Percentiles rank a stretch among this genome's conserved stretches.
phyloP scores from a whole-genome alignment of 2,113 vertebrate genomes.

The Electrona antarctica region DNA sequence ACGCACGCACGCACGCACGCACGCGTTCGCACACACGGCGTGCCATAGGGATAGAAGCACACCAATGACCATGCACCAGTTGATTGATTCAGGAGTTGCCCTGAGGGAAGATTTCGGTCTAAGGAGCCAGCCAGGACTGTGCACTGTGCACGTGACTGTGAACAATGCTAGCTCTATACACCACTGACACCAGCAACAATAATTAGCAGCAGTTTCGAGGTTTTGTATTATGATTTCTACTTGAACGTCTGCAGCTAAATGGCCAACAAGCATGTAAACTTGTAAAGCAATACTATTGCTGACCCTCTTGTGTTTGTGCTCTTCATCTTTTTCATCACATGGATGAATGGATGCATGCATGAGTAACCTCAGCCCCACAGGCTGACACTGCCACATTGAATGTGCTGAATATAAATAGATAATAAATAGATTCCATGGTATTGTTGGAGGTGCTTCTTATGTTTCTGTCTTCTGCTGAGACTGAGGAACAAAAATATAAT shows the following conservation, averaged over 20 bases:
- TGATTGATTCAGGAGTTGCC: conserved; percentile 47
- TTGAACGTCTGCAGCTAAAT: conserved; percentile 16
- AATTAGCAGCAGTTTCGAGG: conserved; percentile 34
- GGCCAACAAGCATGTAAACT: conserved; percentile 29
- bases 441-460: too few relatives aligned
- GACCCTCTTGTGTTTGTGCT: not conserved
- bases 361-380: not conserved
- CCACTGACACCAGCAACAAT: conserved; percentile 21
- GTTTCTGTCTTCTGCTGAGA: too few relatives aligned
- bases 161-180: conserved; percentile 1
- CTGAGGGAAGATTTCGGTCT: conserved; percentile 37
- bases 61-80: conserved; percentile 64
- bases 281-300: not conserved
- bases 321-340: not conserved
- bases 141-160: not conserved
- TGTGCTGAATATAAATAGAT: conserved; percentile 28
- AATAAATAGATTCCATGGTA: too few relatives aligned
- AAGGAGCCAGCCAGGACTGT: conserved; percentile 4
- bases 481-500: too few relatives aligned
- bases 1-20: not conserved
- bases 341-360: not conserved
- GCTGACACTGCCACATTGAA: not conserved
- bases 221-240: conserved; percentile 21
- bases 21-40: not conserved
- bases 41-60: conserved; percentile 47